Evolutionary conservation across 2,113 vertebrate genomes (phyloP).

Genomic region (Corythornis vintsioides): DNA sequence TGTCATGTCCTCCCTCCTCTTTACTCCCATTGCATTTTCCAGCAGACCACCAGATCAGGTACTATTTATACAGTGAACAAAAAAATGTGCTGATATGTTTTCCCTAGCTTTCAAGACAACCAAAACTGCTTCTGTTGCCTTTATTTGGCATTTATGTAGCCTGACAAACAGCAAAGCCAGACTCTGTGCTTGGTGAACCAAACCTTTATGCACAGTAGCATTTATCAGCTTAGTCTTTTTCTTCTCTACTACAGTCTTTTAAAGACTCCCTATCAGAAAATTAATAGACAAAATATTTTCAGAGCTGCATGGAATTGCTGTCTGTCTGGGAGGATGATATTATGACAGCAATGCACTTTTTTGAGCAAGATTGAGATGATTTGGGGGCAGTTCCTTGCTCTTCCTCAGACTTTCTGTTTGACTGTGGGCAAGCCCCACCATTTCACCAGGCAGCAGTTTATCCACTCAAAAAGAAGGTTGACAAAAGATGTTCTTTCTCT

Average conservation of each 20-base stretch:
- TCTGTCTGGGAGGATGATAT: accelerated
- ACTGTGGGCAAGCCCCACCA: constrained; percentile 28
- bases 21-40: not conserved
- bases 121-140: not conserved
- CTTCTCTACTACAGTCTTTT: not conserved
- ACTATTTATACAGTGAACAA: not conserved
- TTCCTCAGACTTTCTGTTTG: constrained; percentile 27
- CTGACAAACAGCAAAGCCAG: not conserved
- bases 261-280: not conserved
- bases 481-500: not conserved
- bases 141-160: not conserved
- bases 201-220: accelerated
- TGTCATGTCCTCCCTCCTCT: not conserved
- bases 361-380: not conserved
- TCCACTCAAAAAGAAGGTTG: not conserved
- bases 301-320: not conserved
- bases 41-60: not conserved
- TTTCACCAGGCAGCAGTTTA: not conserved
- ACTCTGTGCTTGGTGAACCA: not conserved
- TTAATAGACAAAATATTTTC: not conserved
- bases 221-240: not conserved
- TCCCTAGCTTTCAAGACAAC: not conserved
- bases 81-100: not conserved
- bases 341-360: not conserved
- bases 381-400: not conserved